Percentiles rank a stretch among this genome's conserved stretches.
Conservation (phyloP, 2,113 vertebrate species). For the Chlorodrepanis virens region DNA sequence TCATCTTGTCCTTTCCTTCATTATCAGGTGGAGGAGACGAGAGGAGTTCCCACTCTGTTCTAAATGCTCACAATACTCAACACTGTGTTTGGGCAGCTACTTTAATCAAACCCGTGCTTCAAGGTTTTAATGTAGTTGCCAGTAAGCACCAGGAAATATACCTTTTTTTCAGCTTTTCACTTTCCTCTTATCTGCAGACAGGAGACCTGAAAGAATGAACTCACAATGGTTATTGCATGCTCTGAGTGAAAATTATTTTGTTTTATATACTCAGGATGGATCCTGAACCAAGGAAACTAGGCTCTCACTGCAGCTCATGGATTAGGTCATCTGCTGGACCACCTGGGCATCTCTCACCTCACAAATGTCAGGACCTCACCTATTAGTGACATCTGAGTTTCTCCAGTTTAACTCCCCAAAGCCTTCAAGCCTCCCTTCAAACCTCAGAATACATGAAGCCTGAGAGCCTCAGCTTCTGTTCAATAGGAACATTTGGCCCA, state of each 20-base stretch:
- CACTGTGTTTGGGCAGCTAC: not conserved
- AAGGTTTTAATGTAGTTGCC: not conserved
- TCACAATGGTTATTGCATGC: not conserved
- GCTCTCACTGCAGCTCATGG: not conserved
- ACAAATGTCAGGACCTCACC: not conserved
- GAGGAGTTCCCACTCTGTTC: not conserved
- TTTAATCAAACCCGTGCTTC: not conserved
- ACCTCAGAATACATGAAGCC: not conserved
- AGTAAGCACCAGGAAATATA: not conserved
- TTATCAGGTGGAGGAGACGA: not conserved
- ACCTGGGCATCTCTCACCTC: not conserved
- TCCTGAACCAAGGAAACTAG: not conserved
- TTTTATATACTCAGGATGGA: not conserved
- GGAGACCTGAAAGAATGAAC: not conserved
- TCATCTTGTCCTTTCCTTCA: not conserved
- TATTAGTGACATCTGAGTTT: not conserved
- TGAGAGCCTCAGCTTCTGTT: not conserved
- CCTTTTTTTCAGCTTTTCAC: not conserved
- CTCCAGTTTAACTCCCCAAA: not conserved
- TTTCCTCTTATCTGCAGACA: not conserved
- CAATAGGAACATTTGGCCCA: not conserved
- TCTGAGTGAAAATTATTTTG: not conserved
- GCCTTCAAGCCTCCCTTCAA: not conserved
- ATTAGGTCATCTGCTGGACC: not conserved
- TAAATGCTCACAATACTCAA: not conserved